Conservation (phyloP, 2,797 vertebrate genomes). For the Tapera naevia region DNA sequence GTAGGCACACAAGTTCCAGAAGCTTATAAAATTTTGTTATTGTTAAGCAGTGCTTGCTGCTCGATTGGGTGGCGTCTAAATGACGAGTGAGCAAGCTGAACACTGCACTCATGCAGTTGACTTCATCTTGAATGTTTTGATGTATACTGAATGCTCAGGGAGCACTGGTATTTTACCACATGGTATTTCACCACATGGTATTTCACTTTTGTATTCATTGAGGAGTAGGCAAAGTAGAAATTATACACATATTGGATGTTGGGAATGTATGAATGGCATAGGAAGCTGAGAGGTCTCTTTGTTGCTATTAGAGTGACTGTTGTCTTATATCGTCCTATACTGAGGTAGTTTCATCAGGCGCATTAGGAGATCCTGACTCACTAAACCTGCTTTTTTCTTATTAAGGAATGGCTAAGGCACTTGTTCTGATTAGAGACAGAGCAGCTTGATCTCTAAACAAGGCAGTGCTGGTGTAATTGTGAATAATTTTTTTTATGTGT, state of each 20-base stretch:
- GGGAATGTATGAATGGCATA: background rate
- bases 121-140: background rate
- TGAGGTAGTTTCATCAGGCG: background rate
- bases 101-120: background rate
- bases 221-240: background rate
- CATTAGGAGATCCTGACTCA: background rate
- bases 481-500: background rate
- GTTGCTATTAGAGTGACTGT: background rate
- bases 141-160: background rate
- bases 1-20: background rate
- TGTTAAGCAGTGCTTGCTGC: background rate
- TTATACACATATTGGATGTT: background rate
- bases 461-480: background rate
- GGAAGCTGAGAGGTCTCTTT: background rate
- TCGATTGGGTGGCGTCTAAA: background rate
- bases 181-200: background rate
- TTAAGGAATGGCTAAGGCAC: background rate
- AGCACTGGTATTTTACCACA: background rate
- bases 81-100: background rate
- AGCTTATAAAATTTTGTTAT: background rate
- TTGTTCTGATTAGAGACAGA: background rate
- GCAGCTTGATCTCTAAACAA: background rate
- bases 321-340: background rate
- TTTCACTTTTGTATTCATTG: background rate
- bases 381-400: background rate